Percentiles rank a stretch among this genome's conserved stretches.
Conservation (phyloP, 1,140 invertebrate genomes). For the Oryctes rhinoceros region DNA sequence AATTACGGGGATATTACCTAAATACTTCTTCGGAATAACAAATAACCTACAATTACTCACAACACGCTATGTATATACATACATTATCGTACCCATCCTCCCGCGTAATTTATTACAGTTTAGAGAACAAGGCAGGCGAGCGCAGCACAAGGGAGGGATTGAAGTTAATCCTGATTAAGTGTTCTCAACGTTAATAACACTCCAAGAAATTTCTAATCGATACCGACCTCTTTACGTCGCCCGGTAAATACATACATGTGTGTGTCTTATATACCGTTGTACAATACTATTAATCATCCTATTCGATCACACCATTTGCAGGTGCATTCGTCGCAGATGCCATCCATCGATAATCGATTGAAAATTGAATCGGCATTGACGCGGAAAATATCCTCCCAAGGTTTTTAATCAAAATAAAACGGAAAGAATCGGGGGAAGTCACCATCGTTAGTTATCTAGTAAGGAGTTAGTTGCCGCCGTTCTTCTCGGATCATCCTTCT, state of each 20-base stretch:
- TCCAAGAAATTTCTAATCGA: background rate
- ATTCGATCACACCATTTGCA: background rate
- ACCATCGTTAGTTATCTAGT: background rate
- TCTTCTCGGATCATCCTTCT: background rate
- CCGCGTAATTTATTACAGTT: too few relatives aligned
- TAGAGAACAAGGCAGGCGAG: too few relatives aligned
- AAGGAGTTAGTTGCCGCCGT: background rate
- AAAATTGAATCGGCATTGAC: background rate
- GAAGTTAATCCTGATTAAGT: background rate
- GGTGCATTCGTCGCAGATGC: background rate
- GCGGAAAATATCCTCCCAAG: background rate
- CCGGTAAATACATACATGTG: background rate
- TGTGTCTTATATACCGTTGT: background rate
- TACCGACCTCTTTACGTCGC: too few relatives aligned
- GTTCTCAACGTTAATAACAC: constrained; percentile 17
- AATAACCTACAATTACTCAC: too few relatives aligned
- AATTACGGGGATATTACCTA: too few relatives aligned
- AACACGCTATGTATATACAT: too few relatives aligned
- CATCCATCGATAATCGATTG: background rate
- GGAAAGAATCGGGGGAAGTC: background rate
- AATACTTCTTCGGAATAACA: too few relatives aligned
- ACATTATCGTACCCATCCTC: too few relatives aligned
- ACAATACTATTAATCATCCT: background rate
- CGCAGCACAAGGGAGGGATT: background rate
- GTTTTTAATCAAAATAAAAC: constrained; percentile 10